phyloP scores from a whole-genome alignment of 2,797 vertebrate genomes.

The Tadarida brasiliensis region DNA sequence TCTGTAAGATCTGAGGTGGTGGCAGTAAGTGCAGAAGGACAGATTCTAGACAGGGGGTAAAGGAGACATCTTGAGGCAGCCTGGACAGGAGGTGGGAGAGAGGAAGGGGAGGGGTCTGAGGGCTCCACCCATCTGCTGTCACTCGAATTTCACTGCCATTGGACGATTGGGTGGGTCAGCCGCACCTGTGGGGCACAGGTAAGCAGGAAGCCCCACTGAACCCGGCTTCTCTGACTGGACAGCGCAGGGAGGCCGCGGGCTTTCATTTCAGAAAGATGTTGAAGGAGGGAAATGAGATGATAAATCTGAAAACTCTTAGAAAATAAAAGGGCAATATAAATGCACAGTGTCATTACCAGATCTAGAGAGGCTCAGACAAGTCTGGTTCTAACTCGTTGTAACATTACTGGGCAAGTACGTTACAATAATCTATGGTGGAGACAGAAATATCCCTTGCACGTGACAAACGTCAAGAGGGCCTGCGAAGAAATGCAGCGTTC shows the following conservation, averaged over 20 bases:
- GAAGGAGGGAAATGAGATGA: constrained; percentile 18
- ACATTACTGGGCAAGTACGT: neutral
- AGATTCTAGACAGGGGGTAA: neutral
- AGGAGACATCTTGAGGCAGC: neutral
- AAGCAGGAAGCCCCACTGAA: neutral
- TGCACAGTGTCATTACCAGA: neutral
- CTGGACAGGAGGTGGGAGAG: neutral
- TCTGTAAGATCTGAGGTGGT: neutral
- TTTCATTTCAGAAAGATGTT: neutral
- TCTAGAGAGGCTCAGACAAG: neutral
- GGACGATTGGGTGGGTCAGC: neutral
- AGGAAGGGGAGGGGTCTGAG: neutral
- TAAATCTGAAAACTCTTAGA: constrained; percentile 34
- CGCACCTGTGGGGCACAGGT: neutral
- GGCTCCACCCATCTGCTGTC: neutral
- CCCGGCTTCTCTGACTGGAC: neutral
- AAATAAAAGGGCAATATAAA: constrained; percentile 59
- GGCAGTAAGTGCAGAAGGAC: neutral
- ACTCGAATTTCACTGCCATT: too few relatives aligned
- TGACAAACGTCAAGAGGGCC: neutral
- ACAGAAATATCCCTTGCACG: neutral
- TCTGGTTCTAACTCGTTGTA: neutral
- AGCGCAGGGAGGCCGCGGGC: neutral
- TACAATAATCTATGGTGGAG: neutral
- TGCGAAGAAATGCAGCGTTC: constrained; percentile 3